These are phyloP conservation scores for Conistra vaccinii DNA, from an alignment of 2,888 invertebrate genomes.

Conservation along the genomic window DNA sequence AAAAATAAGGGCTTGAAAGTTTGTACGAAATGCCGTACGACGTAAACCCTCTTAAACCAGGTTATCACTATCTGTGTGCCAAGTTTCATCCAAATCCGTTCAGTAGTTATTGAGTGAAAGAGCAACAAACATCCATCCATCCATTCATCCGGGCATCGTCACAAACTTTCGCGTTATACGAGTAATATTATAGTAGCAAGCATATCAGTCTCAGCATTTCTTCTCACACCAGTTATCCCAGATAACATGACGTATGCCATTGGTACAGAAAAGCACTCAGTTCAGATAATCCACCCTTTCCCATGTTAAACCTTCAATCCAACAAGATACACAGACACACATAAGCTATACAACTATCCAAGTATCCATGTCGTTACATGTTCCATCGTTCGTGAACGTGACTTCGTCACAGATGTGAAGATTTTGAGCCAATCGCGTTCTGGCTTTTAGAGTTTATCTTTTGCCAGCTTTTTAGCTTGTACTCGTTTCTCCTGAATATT, in stretches of 20 bases:
- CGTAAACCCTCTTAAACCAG: too few relatives aligned
- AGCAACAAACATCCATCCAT: too few relatives aligned
- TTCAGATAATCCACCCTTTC: constrained; percentile 36
- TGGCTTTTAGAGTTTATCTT: constrained; percentile 14
- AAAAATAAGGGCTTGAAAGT: too few relatives aligned
- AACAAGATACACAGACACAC: constrained; percentile 26
- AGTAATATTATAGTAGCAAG: too few relatives aligned
- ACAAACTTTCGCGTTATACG: too few relatives aligned
- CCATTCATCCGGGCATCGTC: too few relatives aligned
- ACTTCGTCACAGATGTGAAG: constrained; percentile 28
- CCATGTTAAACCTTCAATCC: constrained; percentile 43
- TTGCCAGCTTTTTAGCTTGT: neutral
- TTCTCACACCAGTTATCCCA: neutral
- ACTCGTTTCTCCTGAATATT: neutral
- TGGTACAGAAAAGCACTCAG: constrained; percentile 14
- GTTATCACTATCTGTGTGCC: too few relatives aligned
- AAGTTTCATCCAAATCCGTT: too few relatives aligned
- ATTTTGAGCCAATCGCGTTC: constrained; percentile 30
- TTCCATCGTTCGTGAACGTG: constrained; percentile 45
- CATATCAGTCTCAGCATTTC: neutral
- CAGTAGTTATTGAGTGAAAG: too few relatives aligned
- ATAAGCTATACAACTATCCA: neutral
- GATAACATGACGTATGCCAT: neutral
- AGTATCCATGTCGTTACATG: constrained; percentile 4
- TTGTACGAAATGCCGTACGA: too few relatives aligned